Conservation (phyloP, 2,888 invertebrate genomes). For the Drosophila silvestris region DNA sequence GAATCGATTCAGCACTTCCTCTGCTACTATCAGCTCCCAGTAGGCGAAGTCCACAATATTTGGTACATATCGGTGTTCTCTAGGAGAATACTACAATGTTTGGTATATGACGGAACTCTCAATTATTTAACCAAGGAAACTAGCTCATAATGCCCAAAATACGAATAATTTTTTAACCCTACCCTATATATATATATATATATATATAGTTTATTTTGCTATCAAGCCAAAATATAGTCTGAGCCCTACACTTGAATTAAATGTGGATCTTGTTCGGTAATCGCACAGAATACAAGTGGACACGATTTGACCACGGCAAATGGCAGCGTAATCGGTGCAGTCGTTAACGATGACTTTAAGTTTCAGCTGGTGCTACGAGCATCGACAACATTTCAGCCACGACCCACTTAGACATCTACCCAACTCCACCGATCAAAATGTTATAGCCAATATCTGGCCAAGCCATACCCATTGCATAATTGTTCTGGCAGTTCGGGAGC, state of each 20-base stretch:
- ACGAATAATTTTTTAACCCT: too few relatives aligned
- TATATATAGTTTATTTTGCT: too few relatives aligned
- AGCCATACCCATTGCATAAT: background rate
- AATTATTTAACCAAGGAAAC: background rate
- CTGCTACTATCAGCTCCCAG: background rate
- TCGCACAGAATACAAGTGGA: conserved; percentile 74
- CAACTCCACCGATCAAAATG: background rate
- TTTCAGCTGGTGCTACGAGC: too few relatives aligned
- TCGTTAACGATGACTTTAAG: background rate
- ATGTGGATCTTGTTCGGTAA: conserved; percentile 79
- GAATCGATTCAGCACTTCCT: background rate
- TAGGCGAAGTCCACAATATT: too few relatives aligned
- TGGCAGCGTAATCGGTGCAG: conserved; percentile 43
- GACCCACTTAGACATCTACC: too few relatives aligned
- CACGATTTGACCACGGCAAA: conserved; percentile 68
- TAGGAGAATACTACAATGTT: background rate
- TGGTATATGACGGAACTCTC: background rate
- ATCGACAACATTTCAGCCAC: too few relatives aligned
- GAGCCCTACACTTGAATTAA: conserved; percentile 57
- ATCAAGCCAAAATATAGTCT: too few relatives aligned
- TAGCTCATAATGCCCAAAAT: too few relatives aligned
- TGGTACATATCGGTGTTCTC: too few relatives aligned
- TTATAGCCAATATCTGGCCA: background rate
- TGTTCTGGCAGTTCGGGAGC: background rate
- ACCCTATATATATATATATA: too few relatives aligned